Evolutionary conservation across 2,113 vertebrate species (phyloP).

Genomic region (Brachionichthys hirsutus): DNA sequence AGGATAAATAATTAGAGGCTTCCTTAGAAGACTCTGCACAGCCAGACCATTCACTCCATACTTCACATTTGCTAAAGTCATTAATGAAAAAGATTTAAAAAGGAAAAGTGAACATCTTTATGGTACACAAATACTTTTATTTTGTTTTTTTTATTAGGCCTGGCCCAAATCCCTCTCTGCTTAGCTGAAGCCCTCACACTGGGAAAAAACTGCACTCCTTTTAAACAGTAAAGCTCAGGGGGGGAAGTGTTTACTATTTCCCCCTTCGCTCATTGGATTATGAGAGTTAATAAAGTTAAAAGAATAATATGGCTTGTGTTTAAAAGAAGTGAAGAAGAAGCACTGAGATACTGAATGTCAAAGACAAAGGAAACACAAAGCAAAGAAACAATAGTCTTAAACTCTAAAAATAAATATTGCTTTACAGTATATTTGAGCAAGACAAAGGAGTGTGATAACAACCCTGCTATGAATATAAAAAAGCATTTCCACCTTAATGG

Average conservation of each 20-base stretch:
- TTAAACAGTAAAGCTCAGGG: slow-evolving; percentile 75
- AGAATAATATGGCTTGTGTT: slow-evolving; percentile 65
- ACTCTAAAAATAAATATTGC: slow-evolving; percentile 18
- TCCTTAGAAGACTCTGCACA: slow-evolving; percentile 74
- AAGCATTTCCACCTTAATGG: slow-evolving; percentile 14
- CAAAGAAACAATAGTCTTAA: slow-evolving; percentile 12
- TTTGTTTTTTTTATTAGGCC: slow-evolving; percentile 75
- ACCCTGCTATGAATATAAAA: slow-evolving; percentile 26
- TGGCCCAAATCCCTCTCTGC: slow-evolving; percentile 76
- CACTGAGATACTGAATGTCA: slow-evolving; percentile 26
- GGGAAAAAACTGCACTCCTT: slow-evolving; percentile 74
- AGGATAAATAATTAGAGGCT: slow-evolving; percentile 81
- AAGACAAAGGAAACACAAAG: slow-evolving; percentile 33
- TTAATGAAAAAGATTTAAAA: slow-evolving; percentile 81
- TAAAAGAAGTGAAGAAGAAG: slow-evolving; percentile 48
- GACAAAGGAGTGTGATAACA: slow-evolving; percentile 34
- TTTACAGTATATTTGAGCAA: slow-evolving; percentile 27
- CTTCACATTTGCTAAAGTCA: slow-evolving; percentile 83
- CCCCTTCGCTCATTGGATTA: slow-evolving; percentile 58
- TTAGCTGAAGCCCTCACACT: slow-evolving; percentile 74
- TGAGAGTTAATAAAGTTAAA: slow-evolving; percentile 71
- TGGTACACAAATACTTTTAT: slow-evolving; percentile 80
- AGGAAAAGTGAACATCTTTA: slow-evolving; percentile 74
- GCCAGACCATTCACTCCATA: slow-evolving; percentile 67
- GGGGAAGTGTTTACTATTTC: slow-evolving; percentile 69